Evolutionary conservation across 2,888 invertebrate species (phyloP).

Genomic region (Ganaspis brasiliensis): DNA sequence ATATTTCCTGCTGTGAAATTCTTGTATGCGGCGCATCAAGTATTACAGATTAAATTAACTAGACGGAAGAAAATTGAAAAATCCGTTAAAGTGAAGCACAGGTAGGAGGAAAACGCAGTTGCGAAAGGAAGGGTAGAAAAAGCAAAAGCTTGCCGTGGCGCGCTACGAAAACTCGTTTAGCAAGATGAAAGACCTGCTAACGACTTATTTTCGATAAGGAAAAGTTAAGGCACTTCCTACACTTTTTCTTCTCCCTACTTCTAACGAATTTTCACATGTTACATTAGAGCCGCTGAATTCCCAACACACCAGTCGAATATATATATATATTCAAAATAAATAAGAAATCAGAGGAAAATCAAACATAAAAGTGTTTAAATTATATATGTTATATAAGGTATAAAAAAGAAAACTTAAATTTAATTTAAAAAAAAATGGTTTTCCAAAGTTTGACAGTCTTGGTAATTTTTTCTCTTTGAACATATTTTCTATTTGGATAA

Average conservation of each 20-base stretch:
- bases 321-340: slow-evolving; percentile 13
- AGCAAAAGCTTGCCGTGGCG: slow-evolving; percentile 71
- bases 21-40: slow-evolving; percentile 39
- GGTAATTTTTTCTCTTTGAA: too few species aligned
- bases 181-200: slow-evolving; percentile 79
- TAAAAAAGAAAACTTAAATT: too few species aligned
- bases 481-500: neutral
- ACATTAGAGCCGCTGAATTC: slow-evolving; percentile 7
- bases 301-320: neutral
- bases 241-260: slow-evolving; percentile 38
- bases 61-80: slow-evolving; percentile 77
- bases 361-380: neutral
- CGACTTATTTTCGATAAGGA: slow-evolving; percentile 81
- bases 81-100: slow-evolving; percentile 79
- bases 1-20: slow-evolving; percentile 28
- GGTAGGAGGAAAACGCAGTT: slow-evolving; percentile 53
- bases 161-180: slow-evolving; percentile 80
- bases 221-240: slow-evolving; percentile 78
- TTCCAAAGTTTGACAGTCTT: too few species aligned
- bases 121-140: slow-evolving; percentile 53
- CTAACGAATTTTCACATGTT: slow-evolving; percentile 29
- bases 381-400: too few species aligned
- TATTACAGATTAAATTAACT: slow-evolving; percentile 76
- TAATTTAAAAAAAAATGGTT: too few species aligned
- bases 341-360: neutral